Evolutionary conservation across 2,113 vertebrate species (phyloP).

Genomic region (Bungarus multicinctus): DNA sequence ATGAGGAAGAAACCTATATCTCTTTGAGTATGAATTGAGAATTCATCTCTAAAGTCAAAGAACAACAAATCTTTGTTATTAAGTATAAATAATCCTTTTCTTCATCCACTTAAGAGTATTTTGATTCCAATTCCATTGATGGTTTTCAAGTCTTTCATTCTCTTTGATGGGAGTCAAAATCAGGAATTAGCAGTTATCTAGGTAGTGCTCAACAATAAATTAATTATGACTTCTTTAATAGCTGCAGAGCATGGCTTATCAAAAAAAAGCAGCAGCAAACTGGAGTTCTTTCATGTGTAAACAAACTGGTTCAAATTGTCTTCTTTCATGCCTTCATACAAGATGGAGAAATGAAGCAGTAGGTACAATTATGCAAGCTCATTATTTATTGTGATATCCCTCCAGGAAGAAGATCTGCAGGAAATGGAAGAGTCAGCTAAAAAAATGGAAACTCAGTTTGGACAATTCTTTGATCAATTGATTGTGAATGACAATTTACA

Average conservation of each 20-base stretch:
- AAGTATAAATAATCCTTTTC: neutral
- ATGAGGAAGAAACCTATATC: neutral
- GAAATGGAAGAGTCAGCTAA: conserved; percentile 85
- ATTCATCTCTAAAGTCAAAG: neutral
- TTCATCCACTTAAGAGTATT: neutral
- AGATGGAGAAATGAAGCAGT: neutral
- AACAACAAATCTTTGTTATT: neutral
- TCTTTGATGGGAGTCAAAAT: neutral
- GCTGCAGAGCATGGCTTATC: neutral
- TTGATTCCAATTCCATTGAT: neutral
- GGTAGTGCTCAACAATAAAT: neutral
- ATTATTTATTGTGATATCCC: conserved; percentile 12
- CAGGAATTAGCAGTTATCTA: neutral
- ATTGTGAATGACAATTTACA: conserved; percentile 87
- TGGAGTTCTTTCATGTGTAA: neutral
- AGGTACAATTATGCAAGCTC: neutral
- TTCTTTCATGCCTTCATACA: neutral
- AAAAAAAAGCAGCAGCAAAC: neutral
- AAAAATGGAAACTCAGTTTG: conserved; percentile 85
- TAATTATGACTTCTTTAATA: neutral
- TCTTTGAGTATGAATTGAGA: neutral
- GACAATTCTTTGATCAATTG: conserved; percentile 88
- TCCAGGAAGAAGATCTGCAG: conserved; percentile 90
- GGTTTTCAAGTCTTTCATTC: neutral
- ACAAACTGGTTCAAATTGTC: neutral